Base-by-base conservation (phyloP, 2,113 vertebrate species). In the Grallaria varia region DNA sequence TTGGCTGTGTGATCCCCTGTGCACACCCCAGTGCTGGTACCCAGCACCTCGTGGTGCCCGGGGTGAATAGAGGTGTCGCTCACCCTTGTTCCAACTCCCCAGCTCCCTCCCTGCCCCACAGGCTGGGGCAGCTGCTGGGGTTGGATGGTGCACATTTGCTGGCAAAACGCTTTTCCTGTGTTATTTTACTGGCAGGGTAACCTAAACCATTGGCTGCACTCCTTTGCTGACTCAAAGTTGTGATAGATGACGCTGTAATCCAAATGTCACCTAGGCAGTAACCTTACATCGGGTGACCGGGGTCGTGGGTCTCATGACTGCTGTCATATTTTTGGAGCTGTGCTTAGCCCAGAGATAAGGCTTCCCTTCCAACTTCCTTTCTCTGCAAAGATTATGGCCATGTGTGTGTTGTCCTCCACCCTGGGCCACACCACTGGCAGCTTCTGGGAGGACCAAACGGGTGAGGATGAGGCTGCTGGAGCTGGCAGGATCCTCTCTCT, bases 251-350 rank as follows among this genome's bases (percentile, higher is more conserved):
- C 39, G 75, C 77, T 86, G 73, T 71, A 28, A 88, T 19, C 92
- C 92, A 97, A 97, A 98, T 96, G 95, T 97, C 97, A 98, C 64
- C 25, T 6, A 4, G 33, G 90, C 75, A 59, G 91, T 91, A 92
- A 97, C 80, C 84, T 89, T 52, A 74, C 58, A 83, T 59, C 3
- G 33, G 50, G 30, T 85, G 79, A 93, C 78, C 0, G 9, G 62
- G 60, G 68, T 8, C 3, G 0, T 0, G 1, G 33, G 92, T 93
- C 95, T 90, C 71, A 79, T 97, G 96, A 96, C 81, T 62, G 35
- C 60, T 95, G 89, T 94, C 28, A 16, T 84, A 94, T 95, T 96
- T 97, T 93, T 84, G 89, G 87, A 92, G 47, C 79, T 42, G n/a
- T 45, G 42, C 31, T 85, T 13, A 69, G 69, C 39, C 30, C 45